These are phyloP conservation scores for Chrysaora quinquecirrha DNA, from an alignment of 30 jellyfish, hydroid and myxozoan species.

Conservation along the genomic window DNA sequence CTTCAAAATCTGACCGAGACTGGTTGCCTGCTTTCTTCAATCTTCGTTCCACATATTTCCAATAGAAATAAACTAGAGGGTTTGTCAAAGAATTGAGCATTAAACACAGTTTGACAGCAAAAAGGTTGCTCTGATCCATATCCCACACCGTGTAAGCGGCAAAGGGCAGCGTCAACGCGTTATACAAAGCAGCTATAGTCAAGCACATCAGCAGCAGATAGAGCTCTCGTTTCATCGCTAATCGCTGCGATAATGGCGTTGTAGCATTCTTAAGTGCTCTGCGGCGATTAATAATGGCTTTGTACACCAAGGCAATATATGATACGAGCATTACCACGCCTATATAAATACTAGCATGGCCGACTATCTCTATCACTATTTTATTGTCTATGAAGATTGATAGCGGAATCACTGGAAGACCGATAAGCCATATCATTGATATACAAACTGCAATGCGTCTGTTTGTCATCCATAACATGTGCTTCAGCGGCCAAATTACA, in stretches of 20 bases:
- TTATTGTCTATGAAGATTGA: background rate
- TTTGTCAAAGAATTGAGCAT: background rate
- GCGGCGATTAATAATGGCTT: background rate
- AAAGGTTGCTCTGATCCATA: background rate
- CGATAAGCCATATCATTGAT: background rate
- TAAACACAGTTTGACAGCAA: background rate
- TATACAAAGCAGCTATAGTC: background rate
- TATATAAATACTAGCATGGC: background rate
- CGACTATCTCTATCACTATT: background rate
- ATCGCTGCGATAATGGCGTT: background rate
- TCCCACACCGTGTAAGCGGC: background rate
- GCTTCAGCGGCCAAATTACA: background rate
- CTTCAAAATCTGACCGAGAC: no score
- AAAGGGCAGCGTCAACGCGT: background rate
- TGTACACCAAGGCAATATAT: background rate
- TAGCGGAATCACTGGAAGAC: background rate
- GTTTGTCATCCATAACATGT: background rate
- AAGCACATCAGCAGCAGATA: background rate
- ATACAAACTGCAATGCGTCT: background rate
- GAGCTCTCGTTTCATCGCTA: background rate
- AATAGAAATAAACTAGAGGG: background rate
- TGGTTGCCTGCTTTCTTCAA: background rate
- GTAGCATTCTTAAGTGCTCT: background rate
- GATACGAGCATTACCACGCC: background rate
- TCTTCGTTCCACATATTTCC: background rate